These are phyloP conservation scores for Melanocharis versteri DNA, from an alignment of 2,113 vertebrate genomes.

Conservation along the genomic window DNA sequence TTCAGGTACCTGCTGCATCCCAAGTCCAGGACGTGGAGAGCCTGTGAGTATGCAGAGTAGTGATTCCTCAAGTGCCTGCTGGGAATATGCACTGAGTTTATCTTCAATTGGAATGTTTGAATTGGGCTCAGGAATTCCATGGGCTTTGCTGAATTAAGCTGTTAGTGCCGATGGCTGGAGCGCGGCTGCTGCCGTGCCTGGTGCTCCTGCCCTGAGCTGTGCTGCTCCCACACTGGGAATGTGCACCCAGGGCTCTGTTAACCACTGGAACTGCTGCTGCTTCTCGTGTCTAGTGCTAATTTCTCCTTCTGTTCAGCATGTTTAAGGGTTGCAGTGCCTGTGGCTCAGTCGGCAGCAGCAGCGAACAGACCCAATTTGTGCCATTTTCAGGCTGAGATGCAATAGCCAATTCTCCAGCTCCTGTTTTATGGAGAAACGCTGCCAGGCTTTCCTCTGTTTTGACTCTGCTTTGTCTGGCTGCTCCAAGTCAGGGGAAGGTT, in stretches of 20 bases:
- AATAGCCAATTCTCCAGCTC: neutral
- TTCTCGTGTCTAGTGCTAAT: neutral
- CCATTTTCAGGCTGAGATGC: neutral
- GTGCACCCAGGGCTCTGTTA: neutral
- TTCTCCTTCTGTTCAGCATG: neutral
- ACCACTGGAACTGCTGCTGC: neutral
- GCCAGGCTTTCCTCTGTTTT: constrained; percentile 6
- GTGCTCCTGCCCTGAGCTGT: neutral
- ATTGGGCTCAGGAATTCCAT: neutral
- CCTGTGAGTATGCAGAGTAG: constrained; percentile 67
- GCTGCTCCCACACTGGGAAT: neutral
- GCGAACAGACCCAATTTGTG: neutral
- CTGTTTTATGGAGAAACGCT: neutral
- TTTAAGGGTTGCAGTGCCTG: neutral
- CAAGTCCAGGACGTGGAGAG: constrained; percentile 68
- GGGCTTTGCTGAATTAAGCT: neutral
- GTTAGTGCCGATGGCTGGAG: neutral
- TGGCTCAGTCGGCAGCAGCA: neutral
- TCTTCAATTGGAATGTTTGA: neutral
- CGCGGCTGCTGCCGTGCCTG: neutral
- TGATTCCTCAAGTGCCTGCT: neutral
- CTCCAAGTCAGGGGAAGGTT: neutral
- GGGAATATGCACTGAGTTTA: neutral
- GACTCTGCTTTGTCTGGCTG: constrained; percentile 27
- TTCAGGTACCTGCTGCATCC: constrained; percentile 59